Percentiles rank a stretch among this genome's conserved stretches.
Conservation (phyloP, 2,888 invertebrate species). For the Eupelmus urozonus region DNA sequence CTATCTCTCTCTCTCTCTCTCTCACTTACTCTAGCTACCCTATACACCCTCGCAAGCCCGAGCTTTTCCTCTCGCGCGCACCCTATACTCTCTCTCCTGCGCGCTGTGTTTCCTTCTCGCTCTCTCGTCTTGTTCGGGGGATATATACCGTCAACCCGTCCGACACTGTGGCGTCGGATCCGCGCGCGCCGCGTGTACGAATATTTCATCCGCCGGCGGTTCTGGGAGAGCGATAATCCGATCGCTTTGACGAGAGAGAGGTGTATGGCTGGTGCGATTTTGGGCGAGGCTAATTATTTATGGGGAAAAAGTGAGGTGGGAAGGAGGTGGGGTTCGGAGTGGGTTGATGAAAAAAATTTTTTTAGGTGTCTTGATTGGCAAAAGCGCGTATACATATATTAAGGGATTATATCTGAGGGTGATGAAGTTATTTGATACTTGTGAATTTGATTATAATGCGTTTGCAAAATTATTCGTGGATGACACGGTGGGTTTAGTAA, state of each 20-base stretch:
- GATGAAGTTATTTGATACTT: no score
- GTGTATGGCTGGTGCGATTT: no score
- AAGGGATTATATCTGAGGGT: no score
- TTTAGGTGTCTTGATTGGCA: no score
- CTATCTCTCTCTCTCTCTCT: conserved; percentile 11
- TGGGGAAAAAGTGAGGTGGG: no score
- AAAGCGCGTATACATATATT: no score
- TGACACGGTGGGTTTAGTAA: no score
- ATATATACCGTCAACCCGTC: not conserved
- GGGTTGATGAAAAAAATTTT: no score
- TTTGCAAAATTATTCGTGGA: no score
- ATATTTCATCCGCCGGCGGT: not conserved
- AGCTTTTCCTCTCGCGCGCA: not conserved
- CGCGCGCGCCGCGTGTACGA: not conserved
- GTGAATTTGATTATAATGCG: no score
- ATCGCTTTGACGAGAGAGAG: conserved; percentile 31
- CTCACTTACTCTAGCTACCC: not conserved
- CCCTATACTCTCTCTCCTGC: conserved; percentile 12
- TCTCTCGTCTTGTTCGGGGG: conserved; percentile 2
- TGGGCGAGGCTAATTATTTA: no score
- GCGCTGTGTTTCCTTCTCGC: not conserved
- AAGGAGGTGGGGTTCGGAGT: no score
- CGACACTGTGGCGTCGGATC: not conserved
- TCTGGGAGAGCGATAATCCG: conserved; percentile 23
- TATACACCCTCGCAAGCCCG: conserved; percentile 2